phyloP scores from a whole-genome alignment of 2,888 invertebrate genomes.

The Diploptera punctata region DNA sequence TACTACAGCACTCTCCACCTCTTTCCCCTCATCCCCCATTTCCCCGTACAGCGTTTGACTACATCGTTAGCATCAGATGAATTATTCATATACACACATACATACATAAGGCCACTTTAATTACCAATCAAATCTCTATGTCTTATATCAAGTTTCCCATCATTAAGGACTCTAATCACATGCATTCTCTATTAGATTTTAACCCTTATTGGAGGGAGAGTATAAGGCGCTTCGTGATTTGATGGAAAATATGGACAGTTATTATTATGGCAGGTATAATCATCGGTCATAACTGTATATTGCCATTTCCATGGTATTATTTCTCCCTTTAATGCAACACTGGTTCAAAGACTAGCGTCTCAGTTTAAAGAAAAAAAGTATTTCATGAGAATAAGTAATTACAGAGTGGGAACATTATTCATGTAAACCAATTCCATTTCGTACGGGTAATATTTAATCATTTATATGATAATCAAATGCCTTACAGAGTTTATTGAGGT shows the following conservation, averaged over 20 bases:
- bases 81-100: constrained; percentile 36
- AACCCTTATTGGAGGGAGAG: constrained; percentile 27
- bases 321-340: background rate
- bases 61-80: constrained; percentile 39
- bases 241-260: constrained; percentile 29
- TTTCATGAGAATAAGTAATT: background rate
- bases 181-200: constrained; percentile 30
- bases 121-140: constrained; percentile 40
- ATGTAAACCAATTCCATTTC: background rate
- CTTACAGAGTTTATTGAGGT: too few species aligned
- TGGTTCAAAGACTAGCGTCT: background rate
- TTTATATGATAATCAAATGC: constrained; percentile 2
- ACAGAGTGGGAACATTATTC: background rate
- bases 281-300: constrained; percentile 28
- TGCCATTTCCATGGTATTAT: constrained; percentile 22
- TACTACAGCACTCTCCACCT: background rate
- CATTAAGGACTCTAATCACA: constrained; percentile 34
- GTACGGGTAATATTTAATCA: background rate
- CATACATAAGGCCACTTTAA: constrained; percentile 38
- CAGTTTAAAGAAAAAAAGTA: background rate
- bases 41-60: constrained; percentile 18
- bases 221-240: constrained; percentile 26
- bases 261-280: constrained; percentile 27
- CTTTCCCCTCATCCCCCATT: background rate
- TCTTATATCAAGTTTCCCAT: constrained; percentile 33